Base-by-base conservation (phyloP, 2,888 invertebrate genomes). In the Crioceris asparagi region DNA sequence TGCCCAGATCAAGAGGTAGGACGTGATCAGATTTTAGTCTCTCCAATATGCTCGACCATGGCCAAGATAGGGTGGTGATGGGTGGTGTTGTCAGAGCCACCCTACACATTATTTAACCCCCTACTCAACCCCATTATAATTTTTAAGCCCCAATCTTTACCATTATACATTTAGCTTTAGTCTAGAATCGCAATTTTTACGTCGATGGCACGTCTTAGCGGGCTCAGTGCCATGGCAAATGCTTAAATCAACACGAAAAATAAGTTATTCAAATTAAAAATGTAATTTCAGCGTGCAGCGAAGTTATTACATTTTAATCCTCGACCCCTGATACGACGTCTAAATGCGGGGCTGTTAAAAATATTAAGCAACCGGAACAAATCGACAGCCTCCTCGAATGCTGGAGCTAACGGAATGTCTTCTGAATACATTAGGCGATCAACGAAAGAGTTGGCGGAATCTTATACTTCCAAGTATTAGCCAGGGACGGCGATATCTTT, bases 191-290 rank as follows among this genome's bases (percentile, higher is more conserved):
- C 75, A 75, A 74, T 75, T 75, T 75, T 76, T 75, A 71, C 72
- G 70, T 70, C 70, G 71, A 71, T 68, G 73, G 75, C 75, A 75
- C 75, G 75, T 75, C 75, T 62, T 61, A 62, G 57, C 55, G 49
- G 68, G 69, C 69, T 70, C 71, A 69, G 68, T 66, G 64, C 66
- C 50, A 52, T 34, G 59, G 66, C 63, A 66, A 67, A 71, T 69
- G 73, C 75, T 71, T 75, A 74, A 74, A 75, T 75, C 75, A 75
- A 75, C 75, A 75, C 71, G 70, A 72, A 74, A 75, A 74, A 75
- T 74, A 74, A 75, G 75, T 75, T 74, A 67, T 74, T 75, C 74
- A 75, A 75, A 76, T 76, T 75, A 76, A 76, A 76, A 75, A 75
- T 75, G 74, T 75, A 75, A 75, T 65, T 65, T 65, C 60, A 54